Base-by-base conservation (phyloP, 2,888 invertebrate genomes). In the Tromatobia lineatoria region DNA sequence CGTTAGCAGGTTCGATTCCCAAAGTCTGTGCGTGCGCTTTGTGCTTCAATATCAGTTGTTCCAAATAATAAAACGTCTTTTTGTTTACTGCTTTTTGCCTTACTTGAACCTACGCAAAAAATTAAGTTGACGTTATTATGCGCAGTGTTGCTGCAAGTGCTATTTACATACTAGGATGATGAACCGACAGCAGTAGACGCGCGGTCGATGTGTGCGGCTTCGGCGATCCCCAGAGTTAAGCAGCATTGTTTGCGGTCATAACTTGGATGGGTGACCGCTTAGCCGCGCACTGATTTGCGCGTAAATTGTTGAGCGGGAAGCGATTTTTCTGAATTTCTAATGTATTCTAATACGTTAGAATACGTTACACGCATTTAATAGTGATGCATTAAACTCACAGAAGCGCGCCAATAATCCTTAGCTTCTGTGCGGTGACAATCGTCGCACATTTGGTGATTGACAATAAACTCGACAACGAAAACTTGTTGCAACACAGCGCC, bases 391-490 rank as follows among this genome's bases (percentile, higher is more conserved):
- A 38, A 67, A 90, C 91, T 91, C 71, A 96, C 96, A 80, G 95
- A 94, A 42, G 99, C 98, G 90, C 97, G 97, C 99, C 99, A 99
- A 92, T 96, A 99, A 94, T 99, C 97, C 93, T 99, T 99, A 0
- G 99, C 99, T 94, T 99, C 99, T 0, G 97, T 96, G 18, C 99
- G 96, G 93, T 99, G 99, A 93, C 99, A 99, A 82, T 99, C 98
- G 91, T 98, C 97, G 94, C 99, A 99, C 98, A 99, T 99, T 94
- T 99, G 99, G 94, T 97, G 96, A 90, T 96, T 96, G 0, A 99
- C 95, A 0, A 96, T 96, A 93, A 97, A 99, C 93, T 99, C 99
- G 2, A 99, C 98, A 54, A 99, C 95, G 92, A 99, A 99, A 3
- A 98, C 96, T 94, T 99, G 99, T 92, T 99, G 98, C 15, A 99